Conservation (phyloP, 2,113 vertebrate species). For the Corvus hawaiiensis region DNA sequence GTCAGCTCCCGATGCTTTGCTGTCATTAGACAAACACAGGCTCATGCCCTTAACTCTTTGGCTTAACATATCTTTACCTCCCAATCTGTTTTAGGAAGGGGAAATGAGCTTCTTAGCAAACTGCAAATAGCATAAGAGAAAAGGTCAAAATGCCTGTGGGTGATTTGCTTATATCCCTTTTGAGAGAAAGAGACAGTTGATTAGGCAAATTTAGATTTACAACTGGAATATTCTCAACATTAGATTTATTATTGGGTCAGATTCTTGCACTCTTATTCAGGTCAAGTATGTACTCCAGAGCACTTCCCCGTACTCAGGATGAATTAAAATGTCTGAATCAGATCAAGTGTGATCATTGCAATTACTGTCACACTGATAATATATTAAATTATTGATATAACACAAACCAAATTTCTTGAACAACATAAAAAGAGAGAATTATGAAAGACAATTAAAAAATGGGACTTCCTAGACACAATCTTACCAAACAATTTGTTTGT, state of each 20-base stretch:
- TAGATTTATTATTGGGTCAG: background rate
- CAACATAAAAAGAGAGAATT: background rate
- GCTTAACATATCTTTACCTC: background rate
- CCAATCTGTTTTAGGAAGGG: background rate
- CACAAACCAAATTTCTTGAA: background rate
- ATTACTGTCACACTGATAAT: background rate
- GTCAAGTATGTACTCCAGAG: background rate
- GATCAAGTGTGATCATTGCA: background rate
- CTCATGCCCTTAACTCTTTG: background rate
- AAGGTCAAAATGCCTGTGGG: background rate
- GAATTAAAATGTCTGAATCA: background rate
- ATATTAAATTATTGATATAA: background rate
- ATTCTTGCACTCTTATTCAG: background rate
- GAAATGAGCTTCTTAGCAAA: background rate
- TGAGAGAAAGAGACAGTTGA: background rate
- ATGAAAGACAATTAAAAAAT: background rate
- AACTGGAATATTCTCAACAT: background rate
- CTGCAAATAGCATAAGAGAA: background rate
- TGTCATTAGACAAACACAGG: background rate
- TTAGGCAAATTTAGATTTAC: background rate
- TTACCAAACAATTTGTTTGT: background rate
- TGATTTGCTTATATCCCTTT: background rate
- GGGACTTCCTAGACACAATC: background rate
- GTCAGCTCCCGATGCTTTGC: background rate
- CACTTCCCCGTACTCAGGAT: background rate